These are phyloP conservation scores for Setophaga kirtlandii DNA, from an alignment of 2,113 vertebrate genomes.

Conservation along the genomic window DNA sequence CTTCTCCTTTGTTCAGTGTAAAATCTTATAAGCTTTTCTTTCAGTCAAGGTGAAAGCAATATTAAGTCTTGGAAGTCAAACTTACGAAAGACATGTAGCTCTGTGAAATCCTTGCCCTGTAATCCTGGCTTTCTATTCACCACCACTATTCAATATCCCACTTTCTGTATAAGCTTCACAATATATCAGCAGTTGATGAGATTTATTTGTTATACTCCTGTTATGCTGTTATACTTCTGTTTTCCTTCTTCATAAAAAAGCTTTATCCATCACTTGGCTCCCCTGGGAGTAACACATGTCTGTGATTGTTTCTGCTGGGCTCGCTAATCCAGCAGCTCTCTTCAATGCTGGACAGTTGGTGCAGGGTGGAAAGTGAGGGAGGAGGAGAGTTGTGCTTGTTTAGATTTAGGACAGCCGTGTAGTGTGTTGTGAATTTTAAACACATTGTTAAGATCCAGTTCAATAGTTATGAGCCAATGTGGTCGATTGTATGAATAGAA, in stretches of 20 bases:
- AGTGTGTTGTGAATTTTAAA: conserved; percentile 32
- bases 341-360: background rate
- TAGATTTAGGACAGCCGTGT: background rate
- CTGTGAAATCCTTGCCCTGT: conserved; percentile 54
- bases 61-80: conserved; percentile 48
- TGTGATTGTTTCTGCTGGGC: conserved; percentile 46
- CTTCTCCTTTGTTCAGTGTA: conserved; percentile 29
- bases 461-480: background rate
- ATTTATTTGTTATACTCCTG: conserved; percentile 57
- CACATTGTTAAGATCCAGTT: conserved; percentile 49
- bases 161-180: conserved; percentile 52
- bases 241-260: conserved; percentile 59
- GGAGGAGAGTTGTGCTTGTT: background rate
- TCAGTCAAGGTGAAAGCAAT: conserved; percentile 63
- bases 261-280: background rate
- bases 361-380: background rate
- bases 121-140: conserved; percentile 61
- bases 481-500: background rate
- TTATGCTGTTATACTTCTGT: conserved; percentile 27
- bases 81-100: conserved; percentile 35
- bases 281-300: background rate
- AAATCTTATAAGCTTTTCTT: conserved; percentile 54
- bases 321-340: conserved; percentile 32
- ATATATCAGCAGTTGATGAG: conserved; percentile 49
- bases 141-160: conserved; percentile 51